Base-by-base conservation (phyloP, 2,113 vertebrate genomes). In the Thymallus thymallus region DNA sequence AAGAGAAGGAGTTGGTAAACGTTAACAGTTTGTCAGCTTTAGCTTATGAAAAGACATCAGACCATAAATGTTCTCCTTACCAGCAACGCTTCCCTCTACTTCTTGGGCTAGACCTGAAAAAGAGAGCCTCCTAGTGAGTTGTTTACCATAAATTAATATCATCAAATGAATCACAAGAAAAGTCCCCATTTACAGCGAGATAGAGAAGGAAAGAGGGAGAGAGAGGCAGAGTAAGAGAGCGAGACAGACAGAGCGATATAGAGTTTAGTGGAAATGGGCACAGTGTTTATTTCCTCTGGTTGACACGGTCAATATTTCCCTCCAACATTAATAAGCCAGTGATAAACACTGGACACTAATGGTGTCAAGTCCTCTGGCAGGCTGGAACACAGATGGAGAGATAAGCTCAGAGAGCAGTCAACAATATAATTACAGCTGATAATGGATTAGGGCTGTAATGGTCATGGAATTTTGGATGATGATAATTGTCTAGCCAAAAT, bases 101-200 rank as follows among this genome's bases (percentile, higher is more conserved):
- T 90, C 91, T 70, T 92, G 88, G 75, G 91, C 84, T 60, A 99
- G 84, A 60, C 85, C 97, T 99, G 80, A 76, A 91, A 88, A 23
- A 86, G 75, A 90, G 65, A 85, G 26, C 5, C n/a, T 23, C 18
- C 16, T 7, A 60, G 56, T 22, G 6, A 22, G n/a, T 60, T 23
- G 1, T 23, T 60, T 13, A 60, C 18, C 18, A 60, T 2, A n/a
- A 60, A 22, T 22, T 2, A 7, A 23, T 23, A 60, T 3, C 22
- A 22, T 55, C 13, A 55, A 55, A 60, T 51, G 3, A 0, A 60
- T 60, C 5, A 22, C 13, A 4, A 55, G 51, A 55, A 13, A 45
- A 45, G 26, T 45, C 41, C 48, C 48, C 12, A 18, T 51, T 51
- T 13, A 18, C 48, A 51, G 48, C 23, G 22, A 20, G 24, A 26